phyloP scores from a whole-genome alignment of 2,888 invertebrate genomes.

The Aproaerema taeniolella region DNA sequence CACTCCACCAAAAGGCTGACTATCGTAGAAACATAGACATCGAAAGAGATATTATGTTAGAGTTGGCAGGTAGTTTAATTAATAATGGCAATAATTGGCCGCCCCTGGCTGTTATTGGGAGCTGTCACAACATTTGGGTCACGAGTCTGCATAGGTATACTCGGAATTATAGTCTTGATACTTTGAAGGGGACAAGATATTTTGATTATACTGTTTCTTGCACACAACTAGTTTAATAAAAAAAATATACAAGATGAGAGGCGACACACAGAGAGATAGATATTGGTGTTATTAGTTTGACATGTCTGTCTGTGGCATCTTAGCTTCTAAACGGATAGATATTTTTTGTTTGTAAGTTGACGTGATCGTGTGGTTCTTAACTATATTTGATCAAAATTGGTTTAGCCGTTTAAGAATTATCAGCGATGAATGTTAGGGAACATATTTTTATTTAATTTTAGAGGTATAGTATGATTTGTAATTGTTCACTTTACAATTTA shows the following conservation, averaged over 20 bases:
- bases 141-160: conserved; percentile 48
- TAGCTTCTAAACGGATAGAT: too few relatives aligned
- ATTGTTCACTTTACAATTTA: too few relatives aligned
- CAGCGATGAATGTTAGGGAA: too few relatives aligned
- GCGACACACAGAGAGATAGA: not conserved
- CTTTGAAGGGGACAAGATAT: conserved; percentile 15
- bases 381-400: too few relatives aligned
- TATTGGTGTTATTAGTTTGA: not conserved
- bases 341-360: too few relatives aligned
- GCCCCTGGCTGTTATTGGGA: conserved; percentile 70
- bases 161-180: conserved; percentile 24
- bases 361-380: too few relatives aligned
- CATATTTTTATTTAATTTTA: too few relatives aligned
- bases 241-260: not conserved
- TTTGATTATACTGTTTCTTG: not conserved
- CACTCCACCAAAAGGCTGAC: too few relatives aligned
- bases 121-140: conserved; percentile 70
- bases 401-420: too few relatives aligned
- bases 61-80: conserved; percentile 47
- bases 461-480: too few relatives aligned
- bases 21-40: too few relatives aligned
- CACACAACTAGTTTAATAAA: not conserved
- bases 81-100: conserved; percentile 63
- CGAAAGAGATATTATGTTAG: too few relatives aligned
- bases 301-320: not conserved